Evolutionary conservation across 2,113 vertebrate species (phyloP).

Genomic region (Coptodon rendalli): DNA sequence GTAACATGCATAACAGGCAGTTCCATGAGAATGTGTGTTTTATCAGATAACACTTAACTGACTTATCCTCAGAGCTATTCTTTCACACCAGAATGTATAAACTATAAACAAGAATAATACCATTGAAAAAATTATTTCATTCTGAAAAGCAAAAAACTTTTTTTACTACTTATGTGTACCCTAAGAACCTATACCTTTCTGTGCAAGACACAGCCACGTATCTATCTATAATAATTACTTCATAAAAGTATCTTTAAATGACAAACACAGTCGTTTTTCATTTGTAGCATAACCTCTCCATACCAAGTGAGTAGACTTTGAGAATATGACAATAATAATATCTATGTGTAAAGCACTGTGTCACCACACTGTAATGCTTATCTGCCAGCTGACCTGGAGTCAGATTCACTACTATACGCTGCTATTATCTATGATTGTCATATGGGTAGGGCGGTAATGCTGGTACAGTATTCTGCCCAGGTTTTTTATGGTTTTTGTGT

Average conservation of each 20-base stretch:
- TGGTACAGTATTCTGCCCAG: neutral
- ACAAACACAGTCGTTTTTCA: neutral
- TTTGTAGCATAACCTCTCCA: neutral
- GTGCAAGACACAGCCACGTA: neutral
- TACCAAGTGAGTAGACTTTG: neutral
- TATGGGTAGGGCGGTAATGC: neutral
- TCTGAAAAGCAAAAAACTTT: neutral
- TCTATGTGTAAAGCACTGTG: neutral
- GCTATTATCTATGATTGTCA: conserved; percentile 4
- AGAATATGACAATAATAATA: neutral
- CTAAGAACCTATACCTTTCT: neutral
- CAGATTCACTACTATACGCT: neutral
- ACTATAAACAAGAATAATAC: neutral
- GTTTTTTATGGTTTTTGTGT: neutral
- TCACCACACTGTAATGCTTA: neutral
- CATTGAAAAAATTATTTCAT: neutral
- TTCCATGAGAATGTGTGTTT: neutral
- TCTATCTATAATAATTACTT: neutral
- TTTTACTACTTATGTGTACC: neutral
- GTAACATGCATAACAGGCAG: neutral
- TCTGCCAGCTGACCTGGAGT: neutral
- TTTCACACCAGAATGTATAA: neutral
- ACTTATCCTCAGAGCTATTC: neutral
- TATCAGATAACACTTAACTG: neutral
- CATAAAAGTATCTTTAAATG: neutral